phyloP scores from a whole-genome alignment of 2,888 invertebrate genomes.

The Griposia aprilina region DNA sequence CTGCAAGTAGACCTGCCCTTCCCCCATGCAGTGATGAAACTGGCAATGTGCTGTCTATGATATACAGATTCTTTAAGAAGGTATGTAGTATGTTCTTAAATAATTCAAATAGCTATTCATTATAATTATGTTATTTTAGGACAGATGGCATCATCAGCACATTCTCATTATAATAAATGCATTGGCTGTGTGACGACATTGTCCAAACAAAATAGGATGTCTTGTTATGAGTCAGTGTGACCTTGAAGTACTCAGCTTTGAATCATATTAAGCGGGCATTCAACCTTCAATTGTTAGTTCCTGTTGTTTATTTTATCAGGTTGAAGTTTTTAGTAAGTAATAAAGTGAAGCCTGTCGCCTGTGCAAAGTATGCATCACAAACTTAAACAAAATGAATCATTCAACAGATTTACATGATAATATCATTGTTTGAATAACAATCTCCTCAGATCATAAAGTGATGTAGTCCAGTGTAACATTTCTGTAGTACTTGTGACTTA shows the following conservation, averaged over 20 bases:
- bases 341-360: slow-evolving; percentile 10
- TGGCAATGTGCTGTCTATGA: slow-evolving; percentile 89
- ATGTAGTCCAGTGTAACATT: background rate
- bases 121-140: slow-evolving; percentile 26
- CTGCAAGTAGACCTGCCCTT: slow-evolving; percentile 84
- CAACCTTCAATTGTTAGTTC: slow-evolving; percentile 72
- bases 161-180: slow-evolving; percentile 31
- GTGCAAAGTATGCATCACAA: background rate
- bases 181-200: slow-evolving; percentile 57
- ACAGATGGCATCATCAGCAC: slow-evolving; percentile 44
- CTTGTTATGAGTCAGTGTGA: slow-evolving; percentile 74
- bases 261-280: slow-evolving; percentile 74
- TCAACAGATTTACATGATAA: slow-evolving; percentile 6
- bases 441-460: background rate
- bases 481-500: background rate
- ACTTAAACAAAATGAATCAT: slow-evolving; percentile 16
- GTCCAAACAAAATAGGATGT: slow-evolving; percentile 68
- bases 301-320: slow-evolving; percentile 48
- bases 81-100: slow-evolving; percentile 71
- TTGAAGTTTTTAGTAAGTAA: slow-evolving; percentile 17
- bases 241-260: slow-evolving; percentile 75
- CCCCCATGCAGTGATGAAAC: slow-evolving; percentile 86
- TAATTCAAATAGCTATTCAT: slow-evolving; percentile 19
- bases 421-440: slow-evolving; percentile 25
- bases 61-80: slow-evolving; percentile 92